Evolutionary conservation across 2,888 invertebrate species (phyloP).

Genomic region (Athalia circularis): DNA sequence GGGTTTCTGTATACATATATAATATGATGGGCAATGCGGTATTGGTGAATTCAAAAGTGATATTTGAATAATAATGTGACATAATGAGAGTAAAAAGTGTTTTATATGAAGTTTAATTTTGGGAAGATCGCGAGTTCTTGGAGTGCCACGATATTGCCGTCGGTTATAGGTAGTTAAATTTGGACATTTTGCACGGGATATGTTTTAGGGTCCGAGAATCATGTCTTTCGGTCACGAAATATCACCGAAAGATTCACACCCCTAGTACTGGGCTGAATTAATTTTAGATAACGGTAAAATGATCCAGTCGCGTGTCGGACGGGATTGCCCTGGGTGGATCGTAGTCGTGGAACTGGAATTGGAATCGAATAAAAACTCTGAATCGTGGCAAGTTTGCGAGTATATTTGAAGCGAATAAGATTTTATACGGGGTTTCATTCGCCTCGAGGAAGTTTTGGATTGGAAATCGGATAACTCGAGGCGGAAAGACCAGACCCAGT

Average conservation of each 20-base stretch:
- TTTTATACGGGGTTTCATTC: not conserved
- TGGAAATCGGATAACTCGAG: too few species aligned
- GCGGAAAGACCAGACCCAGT: not conserved
- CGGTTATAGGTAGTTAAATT: not conserved
- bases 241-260: constrained; percentile 52
- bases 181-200: constrained; percentile 12
- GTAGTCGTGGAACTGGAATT: constrained; percentile 35
- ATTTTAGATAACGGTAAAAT: constrained; percentile 20
- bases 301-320: constrained; percentile 28
- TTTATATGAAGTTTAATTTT: not conserved
- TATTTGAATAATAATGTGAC: constrained; percentile 10
- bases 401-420: not conserved
- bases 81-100: constrained; percentile 16
- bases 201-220: constrained; percentile 34
- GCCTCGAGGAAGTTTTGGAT: not conserved
- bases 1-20: constrained; percentile 66
- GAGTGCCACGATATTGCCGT: constrained; percentile 29
- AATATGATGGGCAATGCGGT: not conserved
- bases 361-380: constrained; percentile 26
- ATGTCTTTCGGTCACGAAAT: constrained; percentile 61
- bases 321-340: not conserved
- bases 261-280: not conserved
- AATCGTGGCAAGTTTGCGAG: constrained; percentile 1
- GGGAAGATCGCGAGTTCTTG: constrained; percentile 28
- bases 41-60: constrained; percentile 38